Conservation (phyloP, 2,113 vertebrate genomes). For the Passer domesticus region DNA sequence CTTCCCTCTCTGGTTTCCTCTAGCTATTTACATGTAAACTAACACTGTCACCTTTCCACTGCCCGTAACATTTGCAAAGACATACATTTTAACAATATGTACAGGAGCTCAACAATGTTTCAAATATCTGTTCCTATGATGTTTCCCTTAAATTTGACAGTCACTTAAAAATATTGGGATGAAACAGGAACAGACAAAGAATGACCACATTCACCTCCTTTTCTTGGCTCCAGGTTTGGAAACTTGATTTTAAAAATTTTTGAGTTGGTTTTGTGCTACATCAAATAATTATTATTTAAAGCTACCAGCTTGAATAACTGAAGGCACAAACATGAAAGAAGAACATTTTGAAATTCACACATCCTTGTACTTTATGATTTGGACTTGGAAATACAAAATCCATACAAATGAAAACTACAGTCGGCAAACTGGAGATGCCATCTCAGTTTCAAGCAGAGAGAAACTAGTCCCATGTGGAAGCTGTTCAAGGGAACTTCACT, state of each 20-base stretch:
- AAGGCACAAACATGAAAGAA: not conserved
- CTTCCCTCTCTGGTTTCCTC: conserved; percentile 47
- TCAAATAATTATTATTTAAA: not conserved
- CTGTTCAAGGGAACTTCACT: not conserved
- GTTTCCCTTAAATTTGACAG: not conserved
- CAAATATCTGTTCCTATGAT: not conserved
- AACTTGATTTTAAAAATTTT: not conserved
- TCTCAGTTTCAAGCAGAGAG: not conserved
- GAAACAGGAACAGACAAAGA: not conserved
- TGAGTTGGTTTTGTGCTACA: not conserved
- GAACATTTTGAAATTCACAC: not conserved
- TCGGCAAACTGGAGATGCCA: not conserved
- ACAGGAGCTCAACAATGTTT: not conserved
- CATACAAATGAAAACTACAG: not conserved
- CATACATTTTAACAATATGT: conserved; percentile 12
- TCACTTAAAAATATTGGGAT: not conserved
- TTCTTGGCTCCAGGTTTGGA: not conserved
- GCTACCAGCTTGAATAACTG: not conserved
- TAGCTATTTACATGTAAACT: conserved; percentile 51
- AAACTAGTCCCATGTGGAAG: not conserved
- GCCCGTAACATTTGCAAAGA: not conserved
- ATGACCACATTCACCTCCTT: not conserved
- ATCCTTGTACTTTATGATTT: not conserved
- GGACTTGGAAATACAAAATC: not conserved
- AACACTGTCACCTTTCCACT: conserved; percentile 38